Conservation (phyloP, 2,888 invertebrate genomes). For the Hypselothyrea guttata region DNA sequence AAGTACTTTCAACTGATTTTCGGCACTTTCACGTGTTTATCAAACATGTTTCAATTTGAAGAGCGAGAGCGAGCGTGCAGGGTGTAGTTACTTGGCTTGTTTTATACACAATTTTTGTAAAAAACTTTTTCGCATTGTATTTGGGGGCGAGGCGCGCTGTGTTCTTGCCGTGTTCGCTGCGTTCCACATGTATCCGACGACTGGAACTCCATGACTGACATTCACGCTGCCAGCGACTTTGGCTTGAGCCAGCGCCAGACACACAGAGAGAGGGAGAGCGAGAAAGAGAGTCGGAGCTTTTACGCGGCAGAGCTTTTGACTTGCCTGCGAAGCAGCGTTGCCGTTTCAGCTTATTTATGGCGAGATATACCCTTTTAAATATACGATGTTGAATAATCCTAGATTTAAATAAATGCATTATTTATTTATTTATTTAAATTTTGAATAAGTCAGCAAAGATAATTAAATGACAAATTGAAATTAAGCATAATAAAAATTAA, state of each 20-base stretch:
- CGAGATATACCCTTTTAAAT: no score
- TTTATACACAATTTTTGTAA: slow-evolving; percentile 60
- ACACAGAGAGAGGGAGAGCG: background rate
- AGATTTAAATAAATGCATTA: no score
- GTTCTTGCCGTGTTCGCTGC: slow-evolving; percentile 55
- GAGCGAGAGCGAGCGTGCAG: slow-evolving; percentile 3
- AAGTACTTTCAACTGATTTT: slow-evolving; percentile 11
- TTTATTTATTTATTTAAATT: no score
- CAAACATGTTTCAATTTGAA: slow-evolving; percentile 28
- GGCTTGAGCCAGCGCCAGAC: slow-evolving; percentile 35
- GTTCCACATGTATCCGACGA: slow-evolving; percentile 81
- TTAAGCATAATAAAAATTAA: no score
- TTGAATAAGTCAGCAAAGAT: no score
- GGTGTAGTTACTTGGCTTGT: slow-evolving; percentile 42
- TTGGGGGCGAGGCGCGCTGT: slow-evolving; percentile 63
- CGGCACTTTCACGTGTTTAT: slow-evolving; percentile 22
- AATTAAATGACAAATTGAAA: no score
- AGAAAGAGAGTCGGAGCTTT: slow-evolving; percentile 34
- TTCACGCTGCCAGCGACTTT: slow-evolving; percentile 47
- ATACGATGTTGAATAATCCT: no score
- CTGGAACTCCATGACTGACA: slow-evolving; percentile 82
- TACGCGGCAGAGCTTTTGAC: slow-evolving; percentile 32
- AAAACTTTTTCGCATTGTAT: slow-evolving; percentile 69
- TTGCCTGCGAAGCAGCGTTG: no score
- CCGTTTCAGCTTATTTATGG: no score